Conservation (phyloP, 2,888 invertebrate species). For the Hypomecis punctinalis region DNA sequence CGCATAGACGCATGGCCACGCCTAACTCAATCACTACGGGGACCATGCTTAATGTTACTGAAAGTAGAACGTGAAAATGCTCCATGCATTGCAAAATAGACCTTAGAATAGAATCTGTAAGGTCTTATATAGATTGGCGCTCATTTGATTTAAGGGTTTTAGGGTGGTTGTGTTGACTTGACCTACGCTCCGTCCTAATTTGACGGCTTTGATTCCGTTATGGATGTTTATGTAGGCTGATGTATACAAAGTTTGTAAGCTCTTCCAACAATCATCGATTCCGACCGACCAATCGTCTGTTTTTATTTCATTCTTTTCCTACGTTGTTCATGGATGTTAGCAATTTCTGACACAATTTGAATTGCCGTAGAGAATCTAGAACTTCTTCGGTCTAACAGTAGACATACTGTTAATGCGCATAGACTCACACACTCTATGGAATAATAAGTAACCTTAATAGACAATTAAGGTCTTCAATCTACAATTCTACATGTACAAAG, state of each 20-base stretch:
- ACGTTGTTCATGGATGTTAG: not conserved
- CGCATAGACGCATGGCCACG: conserved; percentile 69
- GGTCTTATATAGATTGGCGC: conserved; percentile 41
- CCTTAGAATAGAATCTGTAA: conserved; percentile 49
- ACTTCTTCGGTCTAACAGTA: not conserved
- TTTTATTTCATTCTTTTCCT: conserved; percentile 7
- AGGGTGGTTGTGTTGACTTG: conserved; percentile 62
- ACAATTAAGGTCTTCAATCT: conserved; percentile 28
- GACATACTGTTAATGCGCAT: not conserved
- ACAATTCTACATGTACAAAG: conserved; percentile 15
- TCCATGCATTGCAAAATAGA: conserved; percentile 53
- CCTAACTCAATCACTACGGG: conserved; percentile 74
- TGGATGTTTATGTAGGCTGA: conserved; percentile 41
- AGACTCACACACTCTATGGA: conserved; percentile 14
- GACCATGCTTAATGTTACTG: conserved; percentile 70
- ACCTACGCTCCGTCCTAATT: conserved; percentile 58
- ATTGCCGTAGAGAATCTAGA: not conserved
- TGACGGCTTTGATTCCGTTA: conserved; percentile 58
- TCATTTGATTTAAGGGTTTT: conserved; percentile 52
- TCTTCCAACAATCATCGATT: conserved; percentile 4
- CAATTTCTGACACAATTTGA: not conserved
- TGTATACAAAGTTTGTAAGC: conserved; percentile 12
- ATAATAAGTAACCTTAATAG: conserved; percentile 31
- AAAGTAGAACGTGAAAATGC: conserved; percentile 72
- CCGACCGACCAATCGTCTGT: not conserved